Evolutionary conservation across 2,888 invertebrate genomes (phyloP).

Genomic region (Drosophila suboccidentalis): DNA sequence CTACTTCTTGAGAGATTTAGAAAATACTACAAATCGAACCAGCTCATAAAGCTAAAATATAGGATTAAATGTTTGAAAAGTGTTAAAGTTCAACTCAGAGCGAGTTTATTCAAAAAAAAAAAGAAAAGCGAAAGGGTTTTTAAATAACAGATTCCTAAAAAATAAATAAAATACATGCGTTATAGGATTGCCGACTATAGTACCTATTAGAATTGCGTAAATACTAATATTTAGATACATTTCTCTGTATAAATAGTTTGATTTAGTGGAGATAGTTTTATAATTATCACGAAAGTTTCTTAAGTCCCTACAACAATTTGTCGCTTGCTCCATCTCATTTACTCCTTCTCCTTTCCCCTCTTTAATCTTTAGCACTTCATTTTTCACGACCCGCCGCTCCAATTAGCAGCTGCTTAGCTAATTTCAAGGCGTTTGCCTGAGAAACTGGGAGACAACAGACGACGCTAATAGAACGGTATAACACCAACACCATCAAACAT

Average conservation of each 20-base stretch:
- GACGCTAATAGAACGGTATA: conserved; percentile 42
- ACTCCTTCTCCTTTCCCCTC: not conserved
- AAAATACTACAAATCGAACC: no score
- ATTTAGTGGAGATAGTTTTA: conserved; percentile 6
- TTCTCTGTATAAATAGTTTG: not conserved
- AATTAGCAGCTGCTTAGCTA: conserved; percentile 71
- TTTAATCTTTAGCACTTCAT: conserved; percentile 9
- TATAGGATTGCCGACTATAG: no score
- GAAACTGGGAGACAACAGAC: conserved; percentile 37
- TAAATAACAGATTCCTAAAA: no score
- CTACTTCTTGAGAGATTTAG: no score
- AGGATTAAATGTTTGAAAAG: no score
- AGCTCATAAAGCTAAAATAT: no score
- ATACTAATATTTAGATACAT: no score
- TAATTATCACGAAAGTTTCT: conserved; percentile 7
- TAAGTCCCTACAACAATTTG: conserved; percentile 15
- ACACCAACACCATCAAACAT: conserved; percentile 23
- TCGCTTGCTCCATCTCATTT: not conserved
- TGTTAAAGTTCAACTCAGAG: no score
- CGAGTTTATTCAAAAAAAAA: no score
- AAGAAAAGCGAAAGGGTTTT: no score
- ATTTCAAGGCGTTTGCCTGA: conserved; percentile 43
- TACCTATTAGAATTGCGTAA: no score
- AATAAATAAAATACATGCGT: not conserved
- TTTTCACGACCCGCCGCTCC: conserved; percentile 51